A percentile compares a stretch with the other conserved stretches of the same genome.
phyloP scores from a whole-genome alignment of 2,113 vertebrate species.

The Psettodes erumei region DNA sequence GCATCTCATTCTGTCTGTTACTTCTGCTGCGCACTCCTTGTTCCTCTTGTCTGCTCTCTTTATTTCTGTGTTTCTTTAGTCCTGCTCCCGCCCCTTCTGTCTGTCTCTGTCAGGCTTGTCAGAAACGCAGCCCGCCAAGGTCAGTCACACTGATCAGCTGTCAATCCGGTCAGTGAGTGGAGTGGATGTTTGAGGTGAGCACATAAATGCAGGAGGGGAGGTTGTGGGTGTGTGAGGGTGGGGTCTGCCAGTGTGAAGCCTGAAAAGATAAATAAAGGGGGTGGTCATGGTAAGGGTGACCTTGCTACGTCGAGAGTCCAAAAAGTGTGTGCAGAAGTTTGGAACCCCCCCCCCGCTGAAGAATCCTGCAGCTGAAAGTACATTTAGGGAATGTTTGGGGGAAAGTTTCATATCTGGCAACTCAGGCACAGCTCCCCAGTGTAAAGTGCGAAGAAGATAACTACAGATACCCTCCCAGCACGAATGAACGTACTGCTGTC shows the following conservation, averaged over 20 bases:
- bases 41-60: conserved; percentile 4
- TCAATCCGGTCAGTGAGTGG: conserved; percentile 31
- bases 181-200: conserved; percentile 31
- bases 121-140: conserved; percentile 55
- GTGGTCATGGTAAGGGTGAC: conserved; percentile 54
- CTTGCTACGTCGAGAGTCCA: conserved; percentile 43
- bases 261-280: conserved; percentile 42
- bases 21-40: background rate
- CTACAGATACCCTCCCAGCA: conserved; percentile 31
- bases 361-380: conserved; percentile 1
- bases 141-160: conserved; percentile 59
- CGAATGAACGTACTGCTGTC: conserved; percentile 5
- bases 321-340: conserved; percentile 35
- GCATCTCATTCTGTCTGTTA: conserved; percentile 1
- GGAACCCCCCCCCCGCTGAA: too few relatives aligned
- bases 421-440: background rate
- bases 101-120: conserved; percentile 33
- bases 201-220: background rate
- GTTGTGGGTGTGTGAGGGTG: conserved; percentile 12
- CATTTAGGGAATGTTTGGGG: conserved; percentile 14
- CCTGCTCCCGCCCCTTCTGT: background rate
- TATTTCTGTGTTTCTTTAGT: background rate
- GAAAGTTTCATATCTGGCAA: conserved; percentile 2
- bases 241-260: conserved; percentile 33
- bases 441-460: background rate